These are phyloP conservation scores for Thymelicus lineola DNA, from an alignment of 2,888 invertebrate genomes.

Conservation along the genomic window DNA sequence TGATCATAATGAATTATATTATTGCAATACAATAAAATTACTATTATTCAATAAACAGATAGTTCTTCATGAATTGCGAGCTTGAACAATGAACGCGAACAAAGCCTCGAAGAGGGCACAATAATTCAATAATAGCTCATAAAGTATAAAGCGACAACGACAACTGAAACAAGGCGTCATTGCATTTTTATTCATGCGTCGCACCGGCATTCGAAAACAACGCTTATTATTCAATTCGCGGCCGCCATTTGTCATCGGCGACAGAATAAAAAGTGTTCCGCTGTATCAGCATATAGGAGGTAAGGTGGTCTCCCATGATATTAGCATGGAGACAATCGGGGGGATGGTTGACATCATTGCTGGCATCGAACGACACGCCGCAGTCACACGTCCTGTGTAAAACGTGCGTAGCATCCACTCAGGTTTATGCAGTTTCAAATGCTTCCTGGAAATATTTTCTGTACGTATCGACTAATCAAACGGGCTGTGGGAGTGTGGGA, in stretches of 20 bases:
- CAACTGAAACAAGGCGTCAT: constrained; percentile 33
- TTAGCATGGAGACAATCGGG: constrained; percentile 72
- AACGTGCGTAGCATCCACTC: constrained; percentile 66
- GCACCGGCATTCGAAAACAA: constrained; percentile 49
- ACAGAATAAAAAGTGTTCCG: constrained; percentile 58
- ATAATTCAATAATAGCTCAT: constrained; percentile 33
- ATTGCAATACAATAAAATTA: neutral
- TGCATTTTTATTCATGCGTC: constrained; percentile 54
- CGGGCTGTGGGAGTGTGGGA: constrained; percentile 28
- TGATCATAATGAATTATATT: too few species aligned
- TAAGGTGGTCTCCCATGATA: constrained; percentile 57
- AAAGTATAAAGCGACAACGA: constrained; percentile 21
- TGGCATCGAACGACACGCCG: constrained; percentile 58
- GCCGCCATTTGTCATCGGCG: constrained; percentile 63
- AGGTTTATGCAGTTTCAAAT: constrained; percentile 41
- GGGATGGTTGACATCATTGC: constrained; percentile 64
- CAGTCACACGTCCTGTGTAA: constrained; percentile 69
- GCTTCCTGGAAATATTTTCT: constrained; percentile 55
- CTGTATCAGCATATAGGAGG: constrained; percentile 55
- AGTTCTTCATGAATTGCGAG: neutral
- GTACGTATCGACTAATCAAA: neutral
- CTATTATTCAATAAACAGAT: neutral
- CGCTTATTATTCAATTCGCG: constrained; percentile 70
- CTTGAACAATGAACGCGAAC: constrained; percentile 13
- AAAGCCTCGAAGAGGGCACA: constrained; percentile 21